Base-by-base conservation (phyloP, 2,797 vertebrate genomes). In the Pelodytes ibericus region DNA sequence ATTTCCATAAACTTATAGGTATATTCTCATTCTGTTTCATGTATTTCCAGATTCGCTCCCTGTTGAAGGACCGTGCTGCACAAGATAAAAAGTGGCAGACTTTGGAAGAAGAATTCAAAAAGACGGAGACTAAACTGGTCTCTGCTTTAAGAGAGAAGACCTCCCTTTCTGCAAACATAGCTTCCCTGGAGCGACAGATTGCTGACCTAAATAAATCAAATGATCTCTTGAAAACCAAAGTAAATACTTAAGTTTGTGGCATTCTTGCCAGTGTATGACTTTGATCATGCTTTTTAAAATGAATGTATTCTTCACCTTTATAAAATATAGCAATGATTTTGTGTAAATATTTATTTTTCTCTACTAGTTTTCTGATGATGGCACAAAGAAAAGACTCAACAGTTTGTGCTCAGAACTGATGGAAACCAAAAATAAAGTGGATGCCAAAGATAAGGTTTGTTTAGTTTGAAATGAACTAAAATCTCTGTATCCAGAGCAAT, bases 171-270 rank as follows among this genome's bases (percentile, higher is more conserved):
- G 93, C 96, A 25, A 94, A 62, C 30, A 83, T 95, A 30, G 92
- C 94, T 29, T 93, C 94, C 0, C 86, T 96, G 2, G 95, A 97
- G 68, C 94, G 96, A 68, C 95, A 96, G 84, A 89, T 93, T 20
- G 82, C 86, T 4, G 96, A 97, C 49, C 82, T 98, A 51, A 93
- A 90, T 72, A 96, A 91, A 86, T 83, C 92, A 25, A 99, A 98
- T 6, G 95, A 98, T 67, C 89, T 97, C 5, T 87, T 99, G 0
- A 99, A 96, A 84, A 92, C 93, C 78, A 99, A 99, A 95, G 97
- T 98, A 83, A 27, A 70, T 7, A 25, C 5, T n/a, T 36, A 11
- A n/a, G n/a, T n/a, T n/a, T 36, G 33, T 11, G 11, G 33, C 11
- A 11, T 13, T 44, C 13, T 44, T 13, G 15, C 18, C 33, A 36